Percentiles rank a stretch among this genome's conserved stretches.
These are phyloP conservation scores for Polietes domitor DNA, from an alignment of 2,888 invertebrate genomes.

Conservation along the genomic window DNA sequence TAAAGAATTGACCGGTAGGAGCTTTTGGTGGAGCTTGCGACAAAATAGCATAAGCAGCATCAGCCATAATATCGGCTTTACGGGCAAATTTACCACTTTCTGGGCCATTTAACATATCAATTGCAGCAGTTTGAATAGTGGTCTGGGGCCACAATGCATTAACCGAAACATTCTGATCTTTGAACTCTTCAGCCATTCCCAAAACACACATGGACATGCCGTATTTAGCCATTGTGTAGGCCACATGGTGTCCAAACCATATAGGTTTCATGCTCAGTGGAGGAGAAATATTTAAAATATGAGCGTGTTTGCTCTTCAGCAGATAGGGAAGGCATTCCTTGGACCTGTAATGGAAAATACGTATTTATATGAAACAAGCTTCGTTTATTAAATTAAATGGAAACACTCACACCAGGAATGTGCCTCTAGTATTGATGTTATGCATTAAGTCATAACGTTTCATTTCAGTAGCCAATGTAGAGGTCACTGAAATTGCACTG, in stretches of 20 bases:
- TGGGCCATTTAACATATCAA: constrained; percentile 89
- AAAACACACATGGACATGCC: constrained; percentile 99
- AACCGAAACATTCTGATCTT: constrained; percentile 90
- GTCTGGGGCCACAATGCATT: constrained; percentile 98
- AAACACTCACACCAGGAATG: constrained; percentile 91
- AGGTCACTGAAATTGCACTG: constrained; percentile 93
- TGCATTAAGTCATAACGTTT: constrained; percentile 98
- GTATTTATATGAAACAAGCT: too few species aligned
- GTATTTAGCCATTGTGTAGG: constrained; percentile 99
- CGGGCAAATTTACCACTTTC: constrained; percentile 73
- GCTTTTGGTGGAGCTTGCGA: constrained; percentile 88
- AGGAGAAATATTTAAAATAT: constrained; percentile 96
- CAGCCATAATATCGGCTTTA: constrained; percentile 80
- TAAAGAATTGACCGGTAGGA: constrained; percentile 93
- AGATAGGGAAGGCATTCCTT: constrained; percentile 94
- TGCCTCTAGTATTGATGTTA: constrained; percentile 95
- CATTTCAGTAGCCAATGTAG: constrained; percentile 93
- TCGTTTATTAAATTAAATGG: not conserved
- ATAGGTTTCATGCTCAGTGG: constrained; percentile 93
- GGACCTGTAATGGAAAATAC: constrained; percentile 84
- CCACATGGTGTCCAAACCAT: constrained; percentile 95
- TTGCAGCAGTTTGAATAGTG: constrained; percentile 95
- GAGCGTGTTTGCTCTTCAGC: constrained; percentile 92
- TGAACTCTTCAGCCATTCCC: constrained; percentile 98
- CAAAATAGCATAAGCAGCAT: constrained; percentile 77